phyloP scores from a whole-genome alignment of 2,797 vertebrate species.

The Mionectes olivaceus region DNA sequence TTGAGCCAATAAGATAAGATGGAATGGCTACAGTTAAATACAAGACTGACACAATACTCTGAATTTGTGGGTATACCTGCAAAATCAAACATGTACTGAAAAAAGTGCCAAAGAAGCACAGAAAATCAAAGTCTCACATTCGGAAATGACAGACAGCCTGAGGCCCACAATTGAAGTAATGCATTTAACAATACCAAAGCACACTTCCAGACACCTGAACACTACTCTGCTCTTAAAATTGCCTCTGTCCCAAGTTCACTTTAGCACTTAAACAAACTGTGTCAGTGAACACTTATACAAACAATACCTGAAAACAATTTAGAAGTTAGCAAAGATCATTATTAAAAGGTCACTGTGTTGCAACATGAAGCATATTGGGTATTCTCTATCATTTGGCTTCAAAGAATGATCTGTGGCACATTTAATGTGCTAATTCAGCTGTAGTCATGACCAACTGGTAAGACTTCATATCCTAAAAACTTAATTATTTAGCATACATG shows the following conservation, averaged over 20 bases:
- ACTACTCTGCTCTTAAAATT: neutral
- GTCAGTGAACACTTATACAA: neutral
- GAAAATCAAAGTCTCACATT: neutral
- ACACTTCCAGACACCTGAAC: neutral
- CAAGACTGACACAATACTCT: neutral
- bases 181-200: neutral
- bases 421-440: neutral
- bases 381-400: neutral
- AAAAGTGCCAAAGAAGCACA: neutral
- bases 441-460: neutral
- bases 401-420: neutral
- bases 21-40: neutral
- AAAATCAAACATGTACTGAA: neutral
- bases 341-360: neutral
- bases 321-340: neutral
- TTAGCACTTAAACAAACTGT: neutral
- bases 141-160: neutral
- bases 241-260: neutral
- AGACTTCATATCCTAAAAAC: neutral
- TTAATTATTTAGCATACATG: neutral
- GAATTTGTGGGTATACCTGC: neutral
- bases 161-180: neutral
- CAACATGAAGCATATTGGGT: neutral
- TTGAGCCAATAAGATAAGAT: neutral
- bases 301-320: neutral